Percentiles rank a stretch among this genome's conserved stretches.
phyloP scores from a whole-genome alignment of 1,140 invertebrate species.

The Laodelphax striatellus region DNA sequence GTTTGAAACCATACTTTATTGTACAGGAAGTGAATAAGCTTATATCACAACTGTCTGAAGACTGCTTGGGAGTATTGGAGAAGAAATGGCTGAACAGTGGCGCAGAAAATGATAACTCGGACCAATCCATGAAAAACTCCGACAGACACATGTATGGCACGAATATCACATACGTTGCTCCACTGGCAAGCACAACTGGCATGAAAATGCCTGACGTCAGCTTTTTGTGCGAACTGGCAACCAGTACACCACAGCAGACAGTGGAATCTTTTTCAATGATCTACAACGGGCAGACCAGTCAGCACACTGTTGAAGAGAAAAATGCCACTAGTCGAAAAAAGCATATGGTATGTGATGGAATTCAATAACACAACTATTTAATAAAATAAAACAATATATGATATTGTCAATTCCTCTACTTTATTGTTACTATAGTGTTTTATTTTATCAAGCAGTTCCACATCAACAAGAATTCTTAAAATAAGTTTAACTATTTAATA shows the following conservation, averaged over 20 bases:
- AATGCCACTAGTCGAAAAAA: background rate
- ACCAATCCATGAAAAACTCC: background rate
- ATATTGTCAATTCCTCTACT: too few species aligned
- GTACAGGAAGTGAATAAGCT: background rate
- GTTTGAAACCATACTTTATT: background rate
- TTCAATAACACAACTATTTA: too few species aligned
- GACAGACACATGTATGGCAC: background rate
- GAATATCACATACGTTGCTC: background rate
- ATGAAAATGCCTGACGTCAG: conserved; percentile 18
- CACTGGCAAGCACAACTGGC: background rate
- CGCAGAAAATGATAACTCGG: background rate
- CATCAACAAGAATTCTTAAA: too few species aligned
- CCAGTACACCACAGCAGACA: conserved; percentile 4
- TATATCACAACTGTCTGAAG: conserved; percentile 7
- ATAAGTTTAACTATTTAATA: too few species aligned
- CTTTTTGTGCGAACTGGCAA: conserved; percentile 12
- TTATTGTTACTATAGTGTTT: too few species aligned
- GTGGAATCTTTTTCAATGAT: conserved; percentile 19
- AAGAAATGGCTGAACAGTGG: background rate
- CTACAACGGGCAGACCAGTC: conserved; percentile 7
- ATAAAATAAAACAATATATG: conserved; percentile 11
- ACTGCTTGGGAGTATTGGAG: conserved; percentile 10
- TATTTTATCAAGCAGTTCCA: too few species aligned
- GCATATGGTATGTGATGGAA: background rate
- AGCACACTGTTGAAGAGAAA: background rate